Conservation (phyloP, 2,888 invertebrate species). For the Thelaira solivaga region DNA sequence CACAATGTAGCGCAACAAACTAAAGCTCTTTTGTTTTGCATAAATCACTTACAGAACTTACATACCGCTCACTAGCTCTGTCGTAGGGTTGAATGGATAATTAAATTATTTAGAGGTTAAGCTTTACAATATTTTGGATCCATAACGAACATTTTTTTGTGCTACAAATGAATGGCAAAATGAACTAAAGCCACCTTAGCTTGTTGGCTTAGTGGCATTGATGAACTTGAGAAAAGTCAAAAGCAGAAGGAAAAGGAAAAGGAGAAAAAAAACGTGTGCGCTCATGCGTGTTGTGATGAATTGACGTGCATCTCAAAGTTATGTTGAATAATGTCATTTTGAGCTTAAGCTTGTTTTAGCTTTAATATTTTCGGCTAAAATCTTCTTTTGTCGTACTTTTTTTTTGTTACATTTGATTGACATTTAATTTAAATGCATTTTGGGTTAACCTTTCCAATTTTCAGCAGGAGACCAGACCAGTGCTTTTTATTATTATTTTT, state of each 20-base stretch:
- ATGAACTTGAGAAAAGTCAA: not conserved
- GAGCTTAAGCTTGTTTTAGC: conserved; percentile 57
- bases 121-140: too few species aligned
- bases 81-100: too few species aligned
- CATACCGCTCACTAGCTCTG: too few species aligned
- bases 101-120: too few species aligned
- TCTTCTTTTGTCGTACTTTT: conserved; percentile 13
- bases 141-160: not conserved
- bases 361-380: conserved; percentile 51
- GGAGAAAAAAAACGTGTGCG: conserved; percentile 13
- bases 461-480: conserved; percentile 55
- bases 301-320: conserved; percentile 65
- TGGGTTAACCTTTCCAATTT: conserved; percentile 61
- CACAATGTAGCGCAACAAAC: too few species aligned
- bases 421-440: conserved; percentile 68
- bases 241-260: not conserved
- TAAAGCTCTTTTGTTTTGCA: too few species aligned
- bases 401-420: conserved; percentile 64
- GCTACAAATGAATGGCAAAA: not conserved
- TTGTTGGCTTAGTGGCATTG: not conserved
- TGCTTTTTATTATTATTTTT: conserved; percentile 30
- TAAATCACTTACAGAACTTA: too few species aligned
- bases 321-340: conserved; percentile 65
- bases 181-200: not conserved
- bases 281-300: conserved; percentile 63